phyloP scores from a whole-genome alignment of 1,140 invertebrate genomes.

The Cherax destructor region DNA sequence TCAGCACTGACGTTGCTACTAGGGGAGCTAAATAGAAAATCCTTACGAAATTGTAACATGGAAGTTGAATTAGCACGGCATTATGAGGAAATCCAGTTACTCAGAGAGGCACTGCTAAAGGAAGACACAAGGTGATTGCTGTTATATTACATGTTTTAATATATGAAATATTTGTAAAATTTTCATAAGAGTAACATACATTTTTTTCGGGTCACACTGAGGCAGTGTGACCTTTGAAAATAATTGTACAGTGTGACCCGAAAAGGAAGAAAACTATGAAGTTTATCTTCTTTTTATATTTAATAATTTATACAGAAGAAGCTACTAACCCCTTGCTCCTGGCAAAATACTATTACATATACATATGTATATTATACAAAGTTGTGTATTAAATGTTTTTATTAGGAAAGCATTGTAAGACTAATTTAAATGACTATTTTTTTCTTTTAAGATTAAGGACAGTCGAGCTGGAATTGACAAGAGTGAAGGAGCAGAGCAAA shows the following conservation, averaged over 20 bases:
- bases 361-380: no score
- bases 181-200: no score
- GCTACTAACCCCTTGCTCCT: no score
- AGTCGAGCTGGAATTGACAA: background rate
- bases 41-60: background rate
- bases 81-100: background rate
- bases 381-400: no score
- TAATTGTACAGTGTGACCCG: no score
- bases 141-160: background rate
- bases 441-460: background rate
- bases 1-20: constrained; percentile 18
- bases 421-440: background rate
- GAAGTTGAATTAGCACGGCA: background rate
- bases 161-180: background rate
- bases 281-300: no score
- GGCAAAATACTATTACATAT: no score
- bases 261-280: no score
- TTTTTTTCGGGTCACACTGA: no score
- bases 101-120: background rate
- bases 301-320: no score
- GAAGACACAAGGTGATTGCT: background rate
- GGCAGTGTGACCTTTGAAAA: no score
- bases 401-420: no score
- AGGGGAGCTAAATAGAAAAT: constrained; percentile 17
- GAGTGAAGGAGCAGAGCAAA: constrained; percentile 13